phyloP scores from a whole-genome alignment of 2,797 vertebrate genomes.

The Hemibagrus guttatus region DNA sequence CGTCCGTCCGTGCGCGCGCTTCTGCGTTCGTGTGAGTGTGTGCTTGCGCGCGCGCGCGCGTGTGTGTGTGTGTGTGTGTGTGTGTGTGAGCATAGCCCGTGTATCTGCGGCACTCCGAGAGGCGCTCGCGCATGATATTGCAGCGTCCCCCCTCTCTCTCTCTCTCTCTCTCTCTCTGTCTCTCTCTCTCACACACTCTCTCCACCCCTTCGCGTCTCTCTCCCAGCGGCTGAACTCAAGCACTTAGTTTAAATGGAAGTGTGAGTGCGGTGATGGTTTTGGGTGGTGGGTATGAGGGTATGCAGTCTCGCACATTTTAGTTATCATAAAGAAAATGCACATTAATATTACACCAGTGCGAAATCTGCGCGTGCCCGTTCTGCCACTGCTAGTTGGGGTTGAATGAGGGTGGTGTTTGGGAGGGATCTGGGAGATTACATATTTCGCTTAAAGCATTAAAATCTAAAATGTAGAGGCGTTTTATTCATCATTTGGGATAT shows the following conservation, averaged over 20 bases:
- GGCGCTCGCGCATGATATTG: constrained; percentile 95
- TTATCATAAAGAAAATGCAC: neutral
- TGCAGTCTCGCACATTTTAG: neutral
- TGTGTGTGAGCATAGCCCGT: constrained; percentile 80
- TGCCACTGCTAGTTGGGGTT: neutral
- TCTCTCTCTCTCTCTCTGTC: constrained; percentile 61
- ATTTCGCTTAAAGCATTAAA: neutral
- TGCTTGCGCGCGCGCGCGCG: constrained; percentile 76
- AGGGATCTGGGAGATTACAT: neutral
- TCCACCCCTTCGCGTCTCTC: constrained; percentile 67
- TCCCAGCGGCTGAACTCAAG: constrained; percentile 85
- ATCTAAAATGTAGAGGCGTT: neutral
- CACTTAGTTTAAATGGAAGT: constrained; percentile 77
- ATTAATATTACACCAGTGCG: neutral
- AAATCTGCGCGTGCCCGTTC: neutral
- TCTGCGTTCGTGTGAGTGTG: constrained; percentile 78
- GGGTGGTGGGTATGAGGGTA: constrained; percentile 1
- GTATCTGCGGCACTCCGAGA: constrained; percentile 91
- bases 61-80: constrained; percentile 79
- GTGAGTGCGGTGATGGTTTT: constrained; percentile 18
- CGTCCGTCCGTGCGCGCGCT: constrained; percentile 72
- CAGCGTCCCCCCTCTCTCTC: constrained; percentile 77
- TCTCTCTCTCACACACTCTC: constrained; percentile 59
- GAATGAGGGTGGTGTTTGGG: neutral
- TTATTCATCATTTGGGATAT: neutral